Conservation (phyloP, 2,797 vertebrate species). For the Neomorphus geoffroyi region DNA sequence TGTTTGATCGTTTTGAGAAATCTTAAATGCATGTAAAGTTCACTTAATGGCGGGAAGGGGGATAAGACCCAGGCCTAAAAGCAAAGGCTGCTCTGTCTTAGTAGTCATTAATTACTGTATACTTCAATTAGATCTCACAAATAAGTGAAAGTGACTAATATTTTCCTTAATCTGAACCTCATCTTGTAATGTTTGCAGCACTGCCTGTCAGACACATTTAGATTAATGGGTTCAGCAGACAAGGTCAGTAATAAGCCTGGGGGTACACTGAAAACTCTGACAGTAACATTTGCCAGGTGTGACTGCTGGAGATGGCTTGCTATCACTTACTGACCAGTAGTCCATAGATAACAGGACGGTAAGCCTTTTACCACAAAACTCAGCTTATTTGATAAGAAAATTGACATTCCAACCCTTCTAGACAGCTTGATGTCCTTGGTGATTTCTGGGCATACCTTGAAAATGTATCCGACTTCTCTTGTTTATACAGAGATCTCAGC, state of each 20-base stretch:
- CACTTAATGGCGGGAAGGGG: neutral
- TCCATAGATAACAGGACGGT: neutral
- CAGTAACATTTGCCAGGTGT: conserved; percentile 44
- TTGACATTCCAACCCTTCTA: neutral
- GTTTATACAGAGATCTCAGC: neutral
- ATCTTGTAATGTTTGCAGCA: conserved; percentile 5
- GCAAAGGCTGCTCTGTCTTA: neutral
- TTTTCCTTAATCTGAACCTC: conserved; percentile 43
- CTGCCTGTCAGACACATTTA: conserved; percentile 3
- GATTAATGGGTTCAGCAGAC: conserved; percentile 53
- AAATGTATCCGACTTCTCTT: neutral
- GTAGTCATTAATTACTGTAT: conserved; percentile 2
- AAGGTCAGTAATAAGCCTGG: conserved; percentile 48
- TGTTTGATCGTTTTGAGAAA: neutral
- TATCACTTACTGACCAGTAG: conserved; percentile 44
- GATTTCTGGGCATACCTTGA: neutral
- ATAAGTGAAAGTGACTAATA: conserved; percentile 54
- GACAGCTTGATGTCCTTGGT: neutral
- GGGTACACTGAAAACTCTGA: conserved; percentile 32
- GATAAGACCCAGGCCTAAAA: neutral
- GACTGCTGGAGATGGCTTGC: neutral
- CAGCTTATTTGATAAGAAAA: conserved; percentile 25
- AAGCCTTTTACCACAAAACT: conserved; percentile 21
- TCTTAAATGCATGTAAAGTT: neutral
- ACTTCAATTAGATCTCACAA: conserved; percentile 21